Base-by-base conservation (phyloP, 2,888 invertebrate species). In the Zaprionus obscuricornis region DNA sequence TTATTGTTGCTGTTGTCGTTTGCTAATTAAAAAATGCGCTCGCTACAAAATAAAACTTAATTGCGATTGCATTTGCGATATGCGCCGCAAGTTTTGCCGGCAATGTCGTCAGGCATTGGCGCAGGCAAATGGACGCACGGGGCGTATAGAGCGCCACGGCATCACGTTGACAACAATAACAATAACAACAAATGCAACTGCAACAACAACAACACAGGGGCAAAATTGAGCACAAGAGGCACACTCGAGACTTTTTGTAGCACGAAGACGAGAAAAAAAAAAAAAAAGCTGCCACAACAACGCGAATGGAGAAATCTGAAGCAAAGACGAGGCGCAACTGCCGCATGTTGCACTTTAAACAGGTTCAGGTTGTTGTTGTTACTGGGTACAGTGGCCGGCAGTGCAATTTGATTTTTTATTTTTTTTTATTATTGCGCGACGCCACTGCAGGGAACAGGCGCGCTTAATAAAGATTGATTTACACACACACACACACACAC, bases 1-100 rank as follows among this genome's bases (percentile, higher is more conserved):
- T n/a, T n/a, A n/a, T n/a, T n/a, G n/a, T n/a, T n/a, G n/a, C n/a
- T n/a, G n/a, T n/a, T n/a, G n/a, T n/a, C 69, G 74, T 56, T 69
- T 60, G 82, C 84, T 85, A 85, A 84, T 85, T 84, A 85, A 85
- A 83, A 85, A 85, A 84, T 85, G 74, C 77, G 74, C 82, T 84
- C 75, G 79, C 82, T 67, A 74, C 82, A 75, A 84, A 85, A 85
- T 85, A 82, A 85, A 85, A 85, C 82, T 85, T 85, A 85, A 85
- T 85, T 85, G 85, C 82, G 84, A 85, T 85, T 84, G 74, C 74
- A 84, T 78, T 82, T 78, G 74, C 73, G 85, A 85, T 85, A 85
- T 67, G 74, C 66, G 63, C 62, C 20, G 43, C 54, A 57, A 66
- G 47, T 33, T 14, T 14, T 7, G 27, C 10, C 31, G 56, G 18